Base-by-base conservation (phyloP, 2,797 vertebrate genomes). In the Microctenopoma steveboyesi region DNA sequence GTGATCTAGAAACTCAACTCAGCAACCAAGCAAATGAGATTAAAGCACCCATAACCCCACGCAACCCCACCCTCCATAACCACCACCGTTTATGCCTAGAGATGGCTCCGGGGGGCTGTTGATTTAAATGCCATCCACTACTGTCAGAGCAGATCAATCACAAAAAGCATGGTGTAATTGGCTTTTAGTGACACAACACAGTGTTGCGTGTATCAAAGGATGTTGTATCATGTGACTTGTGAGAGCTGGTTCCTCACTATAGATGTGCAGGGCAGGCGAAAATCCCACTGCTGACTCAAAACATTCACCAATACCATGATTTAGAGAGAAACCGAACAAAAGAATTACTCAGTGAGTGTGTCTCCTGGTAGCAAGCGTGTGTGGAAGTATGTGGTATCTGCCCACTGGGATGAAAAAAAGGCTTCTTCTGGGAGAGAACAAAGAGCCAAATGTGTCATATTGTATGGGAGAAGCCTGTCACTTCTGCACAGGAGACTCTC, bases 1-100 rank as follows among this genome's bases (percentile, higher is more conserved):
- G 89, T 89, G 91, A 92, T 92, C 91, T 90, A 83, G 84, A 94
- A 94, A 93, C 89, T 92, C 92, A 91, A 93, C 86, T 94, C 89
- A 92, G 92, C 91, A 93, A 84, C 90, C 91, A 90, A 86, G 93
- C 87, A 94, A 94, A 95, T 94, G 91, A 92, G 93, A 94, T 94
- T 93, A 93, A 91, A 91, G 91, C 91, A 86, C 81, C 91, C 90
- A 79, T 85, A 92, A 89, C 91, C 83, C 86, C 69, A 59, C 47
- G 42, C 67, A 66, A 59, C 77, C 83, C 79, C 66, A 69, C 81
- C 88, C 86, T 72, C 84, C 71, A 78, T 82, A 87, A 88, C 87
- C 83, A 81, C 82, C 81, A 65, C 72, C 83, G 78, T 90, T 90
- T 89, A 86, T 76, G 91, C 92, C 87, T 78, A 70, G 86, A 88